Evolutionary conservation across 53 echinoderm and acorn worm genomes (phyloP), one percentile per base, ranked within the genome.

Genomic region (Paelopatides confundens): DNA sequence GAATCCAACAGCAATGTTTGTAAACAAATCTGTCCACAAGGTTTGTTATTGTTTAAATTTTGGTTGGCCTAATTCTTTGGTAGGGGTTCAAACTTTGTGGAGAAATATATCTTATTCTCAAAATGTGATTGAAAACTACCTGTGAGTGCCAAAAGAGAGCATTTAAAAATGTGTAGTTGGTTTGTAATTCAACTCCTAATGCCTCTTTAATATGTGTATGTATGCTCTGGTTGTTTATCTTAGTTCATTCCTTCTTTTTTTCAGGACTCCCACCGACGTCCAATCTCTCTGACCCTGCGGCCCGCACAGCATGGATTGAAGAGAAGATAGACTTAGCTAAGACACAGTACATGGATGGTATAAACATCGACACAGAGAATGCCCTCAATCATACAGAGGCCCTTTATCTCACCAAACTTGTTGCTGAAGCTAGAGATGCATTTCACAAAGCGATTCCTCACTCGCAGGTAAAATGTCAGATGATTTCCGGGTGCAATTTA

Each of bases 321-420:
- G 31, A 89, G n/a, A 32, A 65, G 50, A 88, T 98, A 10, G 68
- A 89, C 14, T 53, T 85, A 54, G 89, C 89, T 1, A 91, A 89
- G 6, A 70, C 53, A 28, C 84, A 92, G 62, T 85, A 89, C 77
- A 52, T 98, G 89, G 98, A 98, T 35, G 98, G 98, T 23, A 95
- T 95, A 31, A 98, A 98, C 49, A 92, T 98, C 28, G 97, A 98
- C 54, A 94, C 93, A 36, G 98, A 98, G 76, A 88, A 90, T 14
- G 89, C 95, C 17, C 48, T 98, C 36, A 82, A 88, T 53, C 66
- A 69, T 23, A 65, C 90, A 1, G 69, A 94, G 29, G 94, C 95
- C 17, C 90, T 82, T 2, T 62, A 92, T 2, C 90, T 98, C 58
- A 98, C 94, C n/a, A 32, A 87, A 40, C 32, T 98, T 8, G 92